Conservation (phyloP, 2,888 invertebrate genomes). For the Melanargia galathea region DNA sequence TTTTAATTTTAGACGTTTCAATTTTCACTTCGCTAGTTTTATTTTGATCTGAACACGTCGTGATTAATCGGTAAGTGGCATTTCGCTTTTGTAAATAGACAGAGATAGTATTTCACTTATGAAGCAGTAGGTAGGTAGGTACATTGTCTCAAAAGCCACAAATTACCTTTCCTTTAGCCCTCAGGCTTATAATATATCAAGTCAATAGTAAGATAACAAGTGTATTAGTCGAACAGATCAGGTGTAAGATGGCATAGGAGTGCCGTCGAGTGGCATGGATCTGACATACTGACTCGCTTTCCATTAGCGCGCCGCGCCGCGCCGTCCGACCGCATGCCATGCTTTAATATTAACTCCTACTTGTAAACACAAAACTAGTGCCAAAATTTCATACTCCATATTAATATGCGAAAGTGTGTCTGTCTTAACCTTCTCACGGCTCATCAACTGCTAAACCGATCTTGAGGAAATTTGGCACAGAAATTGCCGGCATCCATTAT, state of each 20-base stretch:
- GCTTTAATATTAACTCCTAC: slow-evolving; percentile 12
- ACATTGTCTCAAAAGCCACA: slow-evolving; percentile 10
- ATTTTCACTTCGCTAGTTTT: not conserved
- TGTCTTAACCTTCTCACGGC: too few relatives aligned
- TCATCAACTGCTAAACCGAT: too few relatives aligned
- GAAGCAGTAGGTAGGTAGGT: slow-evolving; percentile 1
- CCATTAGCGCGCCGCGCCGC: slow-evolving; percentile 51
- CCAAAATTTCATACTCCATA: not conserved
- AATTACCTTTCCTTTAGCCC: slow-evolving; percentile 19
- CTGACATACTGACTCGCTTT: slow-evolving; percentile 82
- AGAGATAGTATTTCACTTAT: slow-evolving; percentile 7
- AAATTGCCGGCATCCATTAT: too few relatives aligned
- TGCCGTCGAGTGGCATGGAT: slow-evolving; percentile 42
- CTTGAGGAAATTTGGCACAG: too few relatives aligned
- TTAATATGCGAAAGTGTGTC: not conserved
- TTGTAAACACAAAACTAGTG: slow-evolving; percentile 16
- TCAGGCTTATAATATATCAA: slow-evolving; percentile 10
- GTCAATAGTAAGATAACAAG: slow-evolving; percentile 39
- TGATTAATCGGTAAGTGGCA: slow-evolving; percentile 1
- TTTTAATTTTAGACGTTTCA: not conserved
- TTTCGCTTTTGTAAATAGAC: not conserved
- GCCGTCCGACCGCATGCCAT: slow-evolving; percentile 36
- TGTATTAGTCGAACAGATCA: slow-evolving; percentile 54
- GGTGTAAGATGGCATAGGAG: slow-evolving; percentile 52
- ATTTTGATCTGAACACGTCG: not conserved